These are phyloP conservation scores for Clepsis dumicolana DNA, from an alignment of 2,888 invertebrate genomes.

Conservation along the genomic window DNA sequence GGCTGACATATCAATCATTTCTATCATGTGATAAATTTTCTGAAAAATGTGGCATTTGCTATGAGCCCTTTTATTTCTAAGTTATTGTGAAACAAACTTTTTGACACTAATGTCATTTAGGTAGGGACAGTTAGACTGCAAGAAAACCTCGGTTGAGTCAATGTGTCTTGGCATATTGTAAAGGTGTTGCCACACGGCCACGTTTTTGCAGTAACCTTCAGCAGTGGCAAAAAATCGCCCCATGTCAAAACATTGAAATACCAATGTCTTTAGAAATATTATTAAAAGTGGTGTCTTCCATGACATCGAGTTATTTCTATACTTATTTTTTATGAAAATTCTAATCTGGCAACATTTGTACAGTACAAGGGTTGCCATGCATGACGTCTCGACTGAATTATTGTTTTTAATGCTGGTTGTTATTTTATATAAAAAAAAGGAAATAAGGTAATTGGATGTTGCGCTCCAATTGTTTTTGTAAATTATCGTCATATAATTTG, in stretches of 20 bases:
- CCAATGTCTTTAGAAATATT: neutral
- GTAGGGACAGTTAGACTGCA: neutral
- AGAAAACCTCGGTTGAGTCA: neutral
- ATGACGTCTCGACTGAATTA: conserved; percentile 2
- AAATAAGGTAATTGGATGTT: neutral
- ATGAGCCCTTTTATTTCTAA: neutral
- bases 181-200: neutral
- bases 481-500: neutral
- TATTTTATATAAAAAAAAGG: neutral
- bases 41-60: neutral
- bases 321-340: neutral
- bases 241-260: too few species aligned
- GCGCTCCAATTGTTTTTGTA: neutral
- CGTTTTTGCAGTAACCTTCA: too few species aligned
- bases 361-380: neutral
- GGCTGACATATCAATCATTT: neutral
- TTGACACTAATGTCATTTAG: neutral
- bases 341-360: neutral
- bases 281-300: neutral
- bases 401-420: neutral
- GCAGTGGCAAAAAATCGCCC: neutral
- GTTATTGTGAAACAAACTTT: neutral
- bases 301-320: neutral
- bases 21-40: neutral
- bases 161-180: neutral